A percentile compares a stretch with the other conserved stretches of the same genome.
phyloP scores from a whole-genome alignment of 1,140 invertebrate species.

The Drosophila cardini region DNA sequence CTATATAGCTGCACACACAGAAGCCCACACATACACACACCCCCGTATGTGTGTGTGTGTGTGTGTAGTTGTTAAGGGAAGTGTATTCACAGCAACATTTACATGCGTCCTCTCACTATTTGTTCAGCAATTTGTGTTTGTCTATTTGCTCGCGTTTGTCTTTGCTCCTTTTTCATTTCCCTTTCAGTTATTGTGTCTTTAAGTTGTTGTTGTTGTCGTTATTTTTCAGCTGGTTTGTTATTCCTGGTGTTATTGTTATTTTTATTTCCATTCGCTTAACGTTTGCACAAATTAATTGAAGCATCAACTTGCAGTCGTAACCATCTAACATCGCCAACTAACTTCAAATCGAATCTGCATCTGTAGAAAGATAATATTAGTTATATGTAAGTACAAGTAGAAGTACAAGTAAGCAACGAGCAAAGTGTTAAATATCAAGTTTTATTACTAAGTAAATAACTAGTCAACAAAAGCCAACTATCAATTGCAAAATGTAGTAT shows the following conservation, averaged over 20 bases:
- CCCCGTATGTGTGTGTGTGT: background rate
- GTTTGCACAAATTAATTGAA: constrained; percentile 70
- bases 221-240: constrained; percentile 6
- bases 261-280: constrained; percentile 9
- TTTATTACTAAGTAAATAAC: too few relatives aligned
- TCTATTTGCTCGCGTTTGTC: constrained; percentile 44
- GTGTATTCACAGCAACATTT: constrained; percentile 63
- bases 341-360: background rate
- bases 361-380: constrained; percentile 14
- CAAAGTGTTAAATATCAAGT: too few relatives aligned
- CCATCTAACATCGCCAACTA: constrained; percentile 19
- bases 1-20: constrained; percentile 37
- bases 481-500: too few relatives aligned
- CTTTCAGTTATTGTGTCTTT: constrained; percentile 39
- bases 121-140: constrained; percentile 63
- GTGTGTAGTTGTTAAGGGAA: constrained; percentile 12
- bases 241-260: constrained; percentile 7
- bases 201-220: constrained; percentile 2
- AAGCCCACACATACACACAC: constrained; percentile 29
- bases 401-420: too few relatives aligned
- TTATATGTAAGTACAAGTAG: background rate
- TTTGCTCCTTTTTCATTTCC: constrained; percentile 42
- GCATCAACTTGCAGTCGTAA: constrained; percentile 43
- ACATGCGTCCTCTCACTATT: constrained; percentile 53
- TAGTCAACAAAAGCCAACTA: too few relatives aligned